Base-by-base conservation (phyloP, 2,797 vertebrate species). In the Phyllotis vaccarum region DNA sequence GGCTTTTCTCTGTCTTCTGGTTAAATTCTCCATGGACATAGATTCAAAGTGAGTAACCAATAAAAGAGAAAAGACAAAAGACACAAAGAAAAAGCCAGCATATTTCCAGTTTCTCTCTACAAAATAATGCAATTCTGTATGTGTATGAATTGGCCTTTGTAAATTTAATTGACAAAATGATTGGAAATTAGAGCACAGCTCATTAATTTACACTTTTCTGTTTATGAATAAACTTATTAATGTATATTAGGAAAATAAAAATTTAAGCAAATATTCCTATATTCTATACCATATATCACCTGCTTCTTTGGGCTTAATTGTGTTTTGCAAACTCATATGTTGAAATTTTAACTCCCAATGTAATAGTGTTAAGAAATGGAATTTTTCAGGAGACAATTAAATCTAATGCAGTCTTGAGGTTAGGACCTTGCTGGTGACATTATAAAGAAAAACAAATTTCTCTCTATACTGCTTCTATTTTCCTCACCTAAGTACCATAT, bases 231-330 rank as follows among this genome's bases (percentile, higher is more conserved):
- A 92, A 1, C 14, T 95, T 91, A 83, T 62, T 87, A 64, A 27
- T 95, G n/a, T 40, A 60, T 91, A 82, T 90, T 79, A 34, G n/a
- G 52, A 76, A 95, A 94, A 81, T 94, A 95, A 92, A 27, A 86
- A 40, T 96, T 95, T 96, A 96, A 90, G 78, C 46, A 91, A 93
- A 89, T 92, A 91, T 74, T 2, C 22, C 0, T 66, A 82, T 95
- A 19, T 52, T 96, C 49, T 81, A 17, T 76, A 81, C n/a, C 27
- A 88, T 76, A 40, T 83, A 90, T 83, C 37, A 86, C 40, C 24
- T 86, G 70, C 12, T 60, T 0, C 14, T 91, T 49, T 74, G 5
- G 11, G 81, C 54, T 86, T 52, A 93, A 81, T 80, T 89, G 6
- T 86, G 43, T 24, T 22, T 70, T 13, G 43, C 31, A 93, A 91